These are phyloP conservation scores for Drosophila lini DNA, from an alignment of 1,140 invertebrate species.

Conservation along the genomic window DNA sequence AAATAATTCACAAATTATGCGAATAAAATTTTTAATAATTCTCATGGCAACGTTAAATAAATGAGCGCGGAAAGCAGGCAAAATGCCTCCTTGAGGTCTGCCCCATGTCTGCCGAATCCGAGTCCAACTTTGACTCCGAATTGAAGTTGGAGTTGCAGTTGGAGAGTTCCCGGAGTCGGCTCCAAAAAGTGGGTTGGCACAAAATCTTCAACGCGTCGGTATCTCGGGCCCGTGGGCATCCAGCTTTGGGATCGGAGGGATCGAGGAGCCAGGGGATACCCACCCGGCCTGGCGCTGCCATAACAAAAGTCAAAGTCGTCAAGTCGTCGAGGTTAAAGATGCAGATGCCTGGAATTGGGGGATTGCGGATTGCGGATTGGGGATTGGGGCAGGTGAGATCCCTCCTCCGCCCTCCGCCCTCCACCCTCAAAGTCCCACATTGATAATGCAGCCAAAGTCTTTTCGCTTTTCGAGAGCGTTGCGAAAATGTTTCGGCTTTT, in stretches of 20 bases:
- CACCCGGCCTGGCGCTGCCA: slow-evolving; percentile 31
- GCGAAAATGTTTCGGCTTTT: slow-evolving; percentile 58
- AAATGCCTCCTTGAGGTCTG: slow-evolving; percentile 43
- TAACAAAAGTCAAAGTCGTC: slow-evolving; percentile 69
- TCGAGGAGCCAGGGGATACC: slow-evolving; percentile 7
- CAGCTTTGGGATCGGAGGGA: slow-evolving; percentile 12
- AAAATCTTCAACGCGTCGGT: slow-evolving; percentile 77
- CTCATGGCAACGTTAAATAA: slow-evolving; percentile 79
- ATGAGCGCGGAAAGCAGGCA: slow-evolving; percentile 60
- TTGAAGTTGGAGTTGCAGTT: neutral
- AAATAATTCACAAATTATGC: slow-evolving; percentile 83
- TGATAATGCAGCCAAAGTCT: slow-evolving; percentile 34
- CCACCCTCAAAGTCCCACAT: slow-evolving; percentile 2
- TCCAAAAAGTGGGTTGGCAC: slow-evolving; percentile 74
- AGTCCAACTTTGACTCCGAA: neutral
- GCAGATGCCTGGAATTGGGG: slow-evolving; percentile 58
- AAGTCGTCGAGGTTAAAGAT: slow-evolving; percentile 63
- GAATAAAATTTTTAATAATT: slow-evolving; percentile 84
- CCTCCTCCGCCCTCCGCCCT: neutral
- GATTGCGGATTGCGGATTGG: slow-evolving; percentile 49
- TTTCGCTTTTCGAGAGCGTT: slow-evolving; percentile 66
- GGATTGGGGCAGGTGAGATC: slow-evolving; percentile 67
- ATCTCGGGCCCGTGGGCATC: slow-evolving; percentile 71
- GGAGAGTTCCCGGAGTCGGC: slow-evolving; percentile 9
- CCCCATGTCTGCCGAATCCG: slow-evolving; percentile 41